Base-by-base conservation (phyloP, 1,140 invertebrate species). In the Dryas iulia region DNA sequence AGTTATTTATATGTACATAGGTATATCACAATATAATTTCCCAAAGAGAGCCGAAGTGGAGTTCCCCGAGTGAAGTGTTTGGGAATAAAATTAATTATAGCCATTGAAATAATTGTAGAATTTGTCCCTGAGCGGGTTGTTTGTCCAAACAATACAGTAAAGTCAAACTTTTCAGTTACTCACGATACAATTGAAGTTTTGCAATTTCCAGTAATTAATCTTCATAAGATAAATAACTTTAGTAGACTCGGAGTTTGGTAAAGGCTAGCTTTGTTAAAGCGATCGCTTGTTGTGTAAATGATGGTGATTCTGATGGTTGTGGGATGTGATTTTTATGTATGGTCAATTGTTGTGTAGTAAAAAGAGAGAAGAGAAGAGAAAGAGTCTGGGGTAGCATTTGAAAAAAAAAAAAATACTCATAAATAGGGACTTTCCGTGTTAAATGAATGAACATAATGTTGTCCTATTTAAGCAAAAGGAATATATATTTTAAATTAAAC, bases 121-220 rank as follows among this genome's bases (percentile, higher is more conserved):
- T 61, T 26, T 14, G 35, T 61, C 59, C 23, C 26, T 30, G 25
- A 62, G 26, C 25, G 11, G 24, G 33, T 62, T 53, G 24, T 26
- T 31, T 60, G 59, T 66, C 65, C 68, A 67, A 61, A 52, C 56
- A 59, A 75, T 56, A 61, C 58, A 67, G 54, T 47, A 31, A 28
- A 53, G 28, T 57, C 39, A 14, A 56, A 62, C 23, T 61, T 56
- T 54, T 56, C 39, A 24, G 53, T 62, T 61, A 56, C 59, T 60
- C 56, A 28, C 47, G 47, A 61, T 39, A 59, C 57, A 57, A 54
- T 57, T 62, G 8, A 56, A 28, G 25, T 53, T 57, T 47, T 62
- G 59, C 24, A 58, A 54, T 24, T 62, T 61, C 31, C 14, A 62
- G 52, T 62, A 69, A 61, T 69, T 62, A 62, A 69, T 61, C 66